Percentiles rank a stretch among this genome's conserved stretches.
These are phyloP conservation scores for Drosophila repleta DNA, from an alignment of 1,140 invertebrate species.

Conservation along the genomic window DNA sequence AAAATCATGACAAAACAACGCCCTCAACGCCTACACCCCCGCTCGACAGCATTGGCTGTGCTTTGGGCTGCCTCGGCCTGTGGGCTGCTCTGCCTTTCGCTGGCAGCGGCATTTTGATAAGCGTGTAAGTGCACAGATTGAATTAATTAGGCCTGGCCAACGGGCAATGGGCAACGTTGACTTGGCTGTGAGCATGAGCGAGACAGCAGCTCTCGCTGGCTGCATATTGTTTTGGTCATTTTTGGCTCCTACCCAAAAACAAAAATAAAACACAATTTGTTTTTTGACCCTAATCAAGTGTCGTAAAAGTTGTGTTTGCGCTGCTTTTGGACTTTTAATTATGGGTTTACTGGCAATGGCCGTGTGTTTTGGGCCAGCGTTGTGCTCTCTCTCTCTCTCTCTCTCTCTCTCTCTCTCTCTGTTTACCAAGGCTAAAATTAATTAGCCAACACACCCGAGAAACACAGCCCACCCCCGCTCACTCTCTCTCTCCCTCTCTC, in stretches of 20 bases:
- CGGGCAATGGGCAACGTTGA: conserved; percentile 2
- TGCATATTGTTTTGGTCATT: conserved; percentile 45
- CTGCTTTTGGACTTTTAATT: conserved; percentile 66
- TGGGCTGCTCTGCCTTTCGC: conserved; percentile 23
- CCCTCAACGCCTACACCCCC: conserved; percentile 12
- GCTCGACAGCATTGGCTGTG: conserved; percentile 12
- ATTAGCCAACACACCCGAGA: conserved; percentile 52
- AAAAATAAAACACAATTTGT: not conserved
- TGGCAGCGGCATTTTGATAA: conserved; percentile 63
- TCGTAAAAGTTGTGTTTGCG: conserved; percentile 69
- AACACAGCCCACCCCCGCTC: conserved; percentile 8
- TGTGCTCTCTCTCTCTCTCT: conserved; percentile 24
- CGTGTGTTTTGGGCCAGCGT: conserved; percentile 21
- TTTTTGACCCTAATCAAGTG: conserved; percentile 76
- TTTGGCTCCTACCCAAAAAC: conserved; percentile 12
- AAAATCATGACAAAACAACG: conserved; percentile 79
- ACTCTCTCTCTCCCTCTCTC: not conserved
- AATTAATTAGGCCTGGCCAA: conserved; percentile 68
- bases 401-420: no score
- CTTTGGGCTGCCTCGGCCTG: conserved; percentile 6
- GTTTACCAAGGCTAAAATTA: conserved; percentile 57
- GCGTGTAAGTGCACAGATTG: conserved; percentile 83
- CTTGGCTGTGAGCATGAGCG: conserved; percentile 29
- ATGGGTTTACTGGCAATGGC: conserved; percentile 32
- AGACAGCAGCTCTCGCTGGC: conserved; percentile 34